These are phyloP conservation scores for Macrotrachela quadricornifera DNA, from an alignment of 1,140 invertebrate genomes.

Conservation along the genomic window DNA sequence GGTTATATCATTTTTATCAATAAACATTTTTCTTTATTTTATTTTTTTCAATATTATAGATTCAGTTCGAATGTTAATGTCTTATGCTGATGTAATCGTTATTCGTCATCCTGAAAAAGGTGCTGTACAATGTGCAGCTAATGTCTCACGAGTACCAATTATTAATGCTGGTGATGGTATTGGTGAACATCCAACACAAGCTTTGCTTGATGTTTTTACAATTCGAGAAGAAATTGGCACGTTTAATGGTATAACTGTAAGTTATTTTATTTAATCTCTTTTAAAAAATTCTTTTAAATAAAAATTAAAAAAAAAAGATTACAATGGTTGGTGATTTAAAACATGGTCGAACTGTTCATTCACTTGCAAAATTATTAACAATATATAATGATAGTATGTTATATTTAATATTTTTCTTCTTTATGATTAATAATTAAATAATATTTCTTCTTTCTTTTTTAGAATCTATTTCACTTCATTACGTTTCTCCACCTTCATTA, in stretches of 20 bases:
- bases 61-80: slow-evolving; percentile 33
- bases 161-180: slow-evolving; percentile 94
- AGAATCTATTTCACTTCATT: slow-evolving; percentile 36
- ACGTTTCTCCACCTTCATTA: slow-evolving; percentile 61
- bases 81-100: slow-evolving; percentile 62
- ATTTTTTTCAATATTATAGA: slow-evolving; percentile 13
- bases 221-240: slow-evolving; percentile 96
- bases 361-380: slow-evolving; percentile 46
- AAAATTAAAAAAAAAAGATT: slow-evolving; percentile 17
- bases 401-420: no score
- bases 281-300: no score
- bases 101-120: slow-evolving; percentile 73
- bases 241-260: slow-evolving; percentile 64
- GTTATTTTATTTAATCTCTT: no score
- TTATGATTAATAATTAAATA: no score
- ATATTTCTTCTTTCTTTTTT: no score
- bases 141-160: slow-evolving; percentile 59
- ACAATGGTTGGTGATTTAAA: slow-evolving; percentile 74
- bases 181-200: slow-evolving; percentile 95
- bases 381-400: slow-evolving; percentile 15
- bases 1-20: no score
- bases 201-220: slow-evolving; percentile 84
- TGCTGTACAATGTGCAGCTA: slow-evolving; percentile 65
- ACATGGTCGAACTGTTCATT: slow-evolving; percentile 92
- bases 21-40: no score